Evolutionary conservation across 2,888 invertebrate genomes (phyloP), one percentile per base, ranked within the genome.

Genomic region (Brenthis hecate): DNA sequence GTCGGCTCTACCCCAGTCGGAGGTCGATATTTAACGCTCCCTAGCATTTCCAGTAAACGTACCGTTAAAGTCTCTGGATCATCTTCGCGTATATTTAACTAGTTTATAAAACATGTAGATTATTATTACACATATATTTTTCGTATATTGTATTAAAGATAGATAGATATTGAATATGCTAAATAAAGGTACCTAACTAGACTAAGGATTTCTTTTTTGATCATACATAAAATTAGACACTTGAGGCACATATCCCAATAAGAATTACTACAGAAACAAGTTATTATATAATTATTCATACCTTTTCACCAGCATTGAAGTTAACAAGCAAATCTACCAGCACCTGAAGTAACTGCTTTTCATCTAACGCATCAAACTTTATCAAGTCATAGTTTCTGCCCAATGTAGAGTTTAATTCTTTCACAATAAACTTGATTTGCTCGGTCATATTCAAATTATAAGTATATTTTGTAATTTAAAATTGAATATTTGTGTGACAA

Each of bases 1-100:
- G 89, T 78, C n/a, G 93, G 85, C 72, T 92, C 90, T 14, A 87
- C 82, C 6, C 85, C 85, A 3, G 93, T 91, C 28, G 94, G 93
- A 3, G 97, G 97, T 58, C 95, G 95, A 82, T 97, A 98, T 85
- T 97, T 97, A n/a, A 98, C 93, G 71, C 96, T 94, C 69, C 96
- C 93, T 19, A 98, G 88, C 85, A 95, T 93, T 75, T 95, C 94
- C 68, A 97, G 89, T 62, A 97, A 93, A 54, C 96, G 93, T 56
- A 96, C 89, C 0, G 96, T 96, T 19, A 96, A 96, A 74, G 95
- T 95, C 79, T 97, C 97, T 0, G 96, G 94, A 56, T 95, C 95
- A 81, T 97, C 97, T 75, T 95, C 95, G 68, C 95, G 94, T 32
- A 97, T 94, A 78, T 97, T 96, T 66, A 96, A 76, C 93, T 93